Evolutionary conservation across 2,888 invertebrate species (phyloP).

Genomic region (Rhagophthalmus giganteus): DNA sequence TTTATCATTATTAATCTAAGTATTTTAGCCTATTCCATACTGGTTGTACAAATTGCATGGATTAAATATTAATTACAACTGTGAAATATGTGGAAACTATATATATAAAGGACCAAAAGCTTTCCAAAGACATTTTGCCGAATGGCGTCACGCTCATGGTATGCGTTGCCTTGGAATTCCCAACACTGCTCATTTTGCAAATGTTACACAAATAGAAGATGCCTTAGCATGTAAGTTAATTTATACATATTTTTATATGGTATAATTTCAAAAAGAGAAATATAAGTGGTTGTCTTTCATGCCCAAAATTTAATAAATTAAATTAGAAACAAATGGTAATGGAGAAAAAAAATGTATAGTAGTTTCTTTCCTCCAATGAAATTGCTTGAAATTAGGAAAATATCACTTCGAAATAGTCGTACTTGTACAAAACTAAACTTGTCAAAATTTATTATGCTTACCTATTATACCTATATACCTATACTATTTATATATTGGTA

Average conservation of each 20-base stretch:
- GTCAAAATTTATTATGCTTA: too few relatives aligned
- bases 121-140: slow-evolving; percentile 98
- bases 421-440: not conserved
- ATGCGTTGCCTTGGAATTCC: slow-evolving; percentile 99
- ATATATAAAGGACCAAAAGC: slow-evolving; percentile 99
- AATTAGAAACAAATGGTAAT: not conserved
- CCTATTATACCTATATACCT: too few relatives aligned
- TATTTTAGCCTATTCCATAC: slow-evolving; percentile 76
- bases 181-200: slow-evolving; percentile 99
- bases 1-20: slow-evolving; percentile 28
- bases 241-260: too few relatives aligned
- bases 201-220: slow-evolving; percentile 98
- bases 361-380: slow-evolving; percentile 4
- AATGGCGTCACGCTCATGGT: slow-evolving; percentile 87
- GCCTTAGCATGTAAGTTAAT: slow-evolving; percentile 82
- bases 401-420: slow-evolving; percentile 1
- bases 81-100: slow-evolving; percentile 99
- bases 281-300: too few relatives aligned
- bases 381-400: too few relatives aligned
- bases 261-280: too few relatives aligned
- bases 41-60: slow-evolving; percentile 99
- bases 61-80: slow-evolving; percentile 96
- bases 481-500: too few relatives aligned
- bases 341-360: not conserved
- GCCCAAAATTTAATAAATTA: too few relatives aligned